Evolutionary conservation across 2,113 vertebrate species (phyloP).

Genomic region (Oryzias javanicus): DNA sequence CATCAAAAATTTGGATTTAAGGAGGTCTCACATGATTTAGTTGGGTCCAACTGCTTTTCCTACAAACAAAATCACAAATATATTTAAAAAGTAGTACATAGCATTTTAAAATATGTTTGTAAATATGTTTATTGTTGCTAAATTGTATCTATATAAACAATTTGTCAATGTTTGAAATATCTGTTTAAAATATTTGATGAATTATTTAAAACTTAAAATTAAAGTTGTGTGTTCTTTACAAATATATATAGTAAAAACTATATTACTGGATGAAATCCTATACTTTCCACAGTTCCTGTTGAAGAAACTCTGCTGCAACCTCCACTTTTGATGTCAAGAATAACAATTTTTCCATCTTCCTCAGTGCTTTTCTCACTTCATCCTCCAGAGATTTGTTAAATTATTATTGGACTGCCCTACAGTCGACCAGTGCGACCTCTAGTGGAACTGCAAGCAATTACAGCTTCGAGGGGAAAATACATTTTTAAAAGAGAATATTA

Average conservation of each 20-base stretch:
- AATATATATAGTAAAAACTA: too few relatives aligned
- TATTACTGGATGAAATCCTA: background rate
- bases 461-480: background rate
- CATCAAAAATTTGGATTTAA: background rate
- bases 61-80: constrained; percentile 15
- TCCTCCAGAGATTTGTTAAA: too few relatives aligned
- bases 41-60: constrained; percentile 1
- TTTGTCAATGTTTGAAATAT: too few relatives aligned
- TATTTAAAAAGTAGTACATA: background rate
- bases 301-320: too few relatives aligned
- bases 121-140: too few relatives aligned
- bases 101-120: too few relatives aligned
- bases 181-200: too few relatives aligned
- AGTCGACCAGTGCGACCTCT: constrained; percentile 9
- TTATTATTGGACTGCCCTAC: background rate
- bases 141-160: too few relatives aligned
- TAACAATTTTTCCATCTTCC: too few relatives aligned
- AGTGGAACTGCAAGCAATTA: background rate
- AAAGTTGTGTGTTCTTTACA: too few relatives aligned
- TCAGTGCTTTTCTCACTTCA: background rate
- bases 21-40: constrained; percentile 44
- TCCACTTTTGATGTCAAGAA: too few relatives aligned
- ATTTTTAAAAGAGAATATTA: background rate
- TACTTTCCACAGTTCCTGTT: background rate
- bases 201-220: too few relatives aligned